Evolutionary conservation across 2,888 invertebrate genomes (phyloP).

Genomic region (Mimumesa dahlbomi): DNA sequence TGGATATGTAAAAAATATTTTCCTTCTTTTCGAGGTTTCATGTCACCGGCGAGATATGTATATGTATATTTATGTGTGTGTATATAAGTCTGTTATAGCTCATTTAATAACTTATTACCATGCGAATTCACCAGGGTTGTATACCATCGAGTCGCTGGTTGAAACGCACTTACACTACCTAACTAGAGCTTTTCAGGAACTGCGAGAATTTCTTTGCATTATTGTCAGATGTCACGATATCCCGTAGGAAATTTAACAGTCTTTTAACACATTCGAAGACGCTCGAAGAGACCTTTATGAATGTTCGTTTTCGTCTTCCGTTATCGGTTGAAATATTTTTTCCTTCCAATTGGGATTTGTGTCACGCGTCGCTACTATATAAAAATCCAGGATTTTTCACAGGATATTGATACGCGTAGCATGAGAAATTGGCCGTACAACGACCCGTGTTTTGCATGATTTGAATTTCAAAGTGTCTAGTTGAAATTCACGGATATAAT

Average conservation of each 20-base stretch:
- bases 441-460: conserved; percentile 35
- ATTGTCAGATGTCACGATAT: not conserved
- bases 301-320: no score
- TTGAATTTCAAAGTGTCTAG: conserved; percentile 14
- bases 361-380: not conserved
- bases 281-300: not conserved
- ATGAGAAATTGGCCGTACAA: conserved; percentile 19
- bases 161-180: conserved; percentile 7
- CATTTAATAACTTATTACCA: conserved; percentile 17
- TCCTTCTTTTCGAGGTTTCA: not conserved
- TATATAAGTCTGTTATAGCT: conserved; percentile 16
- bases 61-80: no score
- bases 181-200: no score
- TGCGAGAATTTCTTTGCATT: conserved; percentile 1
- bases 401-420: not conserved
- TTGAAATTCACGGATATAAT: conserved; percentile 19
- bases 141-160: not conserved
- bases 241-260: not conserved
- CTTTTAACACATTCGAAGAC: conserved; percentile 2
- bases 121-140: not conserved
- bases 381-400: conserved; percentile 8
- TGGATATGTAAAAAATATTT: not conserved
- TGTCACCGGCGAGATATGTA: not conserved
- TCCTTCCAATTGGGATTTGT: not conserved
- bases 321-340: not conserved